Conservation (phyloP, 2,888 invertebrate genomes). For the Patella ulyssiponensis region DNA sequence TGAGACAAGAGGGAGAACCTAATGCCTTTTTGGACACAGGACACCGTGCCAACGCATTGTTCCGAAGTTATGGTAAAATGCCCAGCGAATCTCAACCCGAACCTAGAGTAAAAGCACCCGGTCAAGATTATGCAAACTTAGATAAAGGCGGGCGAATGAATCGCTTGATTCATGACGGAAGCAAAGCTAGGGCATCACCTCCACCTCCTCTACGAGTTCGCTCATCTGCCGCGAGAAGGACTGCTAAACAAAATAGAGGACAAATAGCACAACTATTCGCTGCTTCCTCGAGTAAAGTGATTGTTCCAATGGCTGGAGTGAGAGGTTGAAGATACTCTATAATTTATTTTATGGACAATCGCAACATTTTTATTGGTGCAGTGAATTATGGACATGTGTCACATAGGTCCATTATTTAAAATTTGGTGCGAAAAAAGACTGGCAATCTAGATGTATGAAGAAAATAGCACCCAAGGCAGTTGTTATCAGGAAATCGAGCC, state of each 20-base stretch:
- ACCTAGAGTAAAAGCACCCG: constrained; percentile 55
- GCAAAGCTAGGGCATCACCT: constrained; percentile 43
- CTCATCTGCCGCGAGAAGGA: constrained; percentile 49
- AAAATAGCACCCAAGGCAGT: too few relatives aligned
- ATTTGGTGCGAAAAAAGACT: too few relatives aligned
- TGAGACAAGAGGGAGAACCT: constrained; percentile 54
- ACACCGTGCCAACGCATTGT: constrained; percentile 50
- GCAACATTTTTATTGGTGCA: neutral
- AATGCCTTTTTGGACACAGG: constrained; percentile 59
- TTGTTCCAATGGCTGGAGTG: constrained; percentile 44
- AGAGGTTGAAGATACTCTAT: constrained; percentile 1
- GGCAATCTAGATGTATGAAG: too few relatives aligned
- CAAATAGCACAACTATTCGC: constrained; percentile 55
- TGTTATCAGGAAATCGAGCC: too few relatives aligned
- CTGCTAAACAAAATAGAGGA: constrained; percentile 51
- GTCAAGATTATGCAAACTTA: constrained; percentile 50
- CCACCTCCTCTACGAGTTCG: constrained; percentile 54
- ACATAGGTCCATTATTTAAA: too few relatives aligned
- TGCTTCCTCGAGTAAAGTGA: constrained; percentile 49
- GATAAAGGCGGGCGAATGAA: constrained; percentile 62
- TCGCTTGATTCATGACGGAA: constrained; percentile 59
- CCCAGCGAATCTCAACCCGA: constrained; percentile 46
- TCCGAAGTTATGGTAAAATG: constrained; percentile 54
- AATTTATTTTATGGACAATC: neutral
- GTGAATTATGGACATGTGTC: too few relatives aligned